phyloP scores from a whole-genome alignment of 1,140 invertebrate genomes.

The Diabrotica virgifera region DNA sequence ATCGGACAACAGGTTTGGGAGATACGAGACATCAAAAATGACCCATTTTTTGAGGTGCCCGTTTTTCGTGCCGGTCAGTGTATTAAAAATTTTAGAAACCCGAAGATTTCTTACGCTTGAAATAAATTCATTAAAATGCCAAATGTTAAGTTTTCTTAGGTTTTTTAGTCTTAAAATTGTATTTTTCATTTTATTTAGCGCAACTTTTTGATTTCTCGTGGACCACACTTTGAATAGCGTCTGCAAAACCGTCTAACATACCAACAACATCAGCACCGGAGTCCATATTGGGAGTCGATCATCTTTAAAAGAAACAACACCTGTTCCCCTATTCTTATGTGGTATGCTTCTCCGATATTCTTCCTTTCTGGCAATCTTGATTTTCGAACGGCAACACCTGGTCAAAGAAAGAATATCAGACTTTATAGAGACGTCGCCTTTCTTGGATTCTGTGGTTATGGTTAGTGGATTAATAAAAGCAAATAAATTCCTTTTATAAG shows the following conservation, averaged over 20 bases:
- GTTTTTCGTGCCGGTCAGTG: too few species aligned
- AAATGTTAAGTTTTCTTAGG: too few species aligned
- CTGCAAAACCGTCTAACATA: slow-evolving; percentile 11
- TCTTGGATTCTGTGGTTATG: background rate
- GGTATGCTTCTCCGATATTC: background rate
- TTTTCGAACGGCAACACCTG: background rate
- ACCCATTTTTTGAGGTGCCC: too few species aligned
- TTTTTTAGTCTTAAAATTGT: too few species aligned
- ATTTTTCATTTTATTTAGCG: too few species aligned
- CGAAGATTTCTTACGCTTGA: too few species aligned
- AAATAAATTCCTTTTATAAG: background rate
- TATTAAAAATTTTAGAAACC: too few species aligned
- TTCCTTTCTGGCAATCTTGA: background rate
- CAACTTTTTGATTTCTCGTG: too few species aligned
- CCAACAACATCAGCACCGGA: background rate
- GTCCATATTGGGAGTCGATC: slow-evolving; percentile 12
- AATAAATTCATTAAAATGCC: too few species aligned
- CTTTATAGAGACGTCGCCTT: background rate
- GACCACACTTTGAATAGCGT: background rate
- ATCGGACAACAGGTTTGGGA: too few species aligned
- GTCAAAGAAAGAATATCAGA: background rate
- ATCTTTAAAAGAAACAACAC: background rate
- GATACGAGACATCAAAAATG: too few species aligned
- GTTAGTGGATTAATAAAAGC: background rate
- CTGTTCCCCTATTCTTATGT: slow-evolving; percentile 10